Percentiles rank a stretch among this genome's conserved stretches.
These are phyloP conservation scores for Sycon ciliatum DNA, from an alignment of 37 sponge, comb jelly and placozoan genomes.

Conservation along the genomic window DNA sequence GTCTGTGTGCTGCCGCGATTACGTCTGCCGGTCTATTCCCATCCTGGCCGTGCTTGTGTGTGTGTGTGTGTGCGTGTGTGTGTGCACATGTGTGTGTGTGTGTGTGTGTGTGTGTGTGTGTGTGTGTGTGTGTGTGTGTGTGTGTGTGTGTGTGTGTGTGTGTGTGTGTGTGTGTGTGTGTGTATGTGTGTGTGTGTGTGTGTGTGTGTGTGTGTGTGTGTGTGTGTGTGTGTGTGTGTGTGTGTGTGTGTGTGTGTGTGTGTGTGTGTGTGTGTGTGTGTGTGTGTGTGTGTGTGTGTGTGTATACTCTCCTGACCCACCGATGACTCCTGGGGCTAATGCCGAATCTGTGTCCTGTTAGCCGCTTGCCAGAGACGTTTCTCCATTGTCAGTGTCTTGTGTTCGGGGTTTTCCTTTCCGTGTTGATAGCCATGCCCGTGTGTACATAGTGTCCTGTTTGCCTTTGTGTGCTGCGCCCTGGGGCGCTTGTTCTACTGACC, in stretches of 20 bases:
- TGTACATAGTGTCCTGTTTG: too few species aligned
- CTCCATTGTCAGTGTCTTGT: too few species aligned
- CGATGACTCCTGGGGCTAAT: too few species aligned
- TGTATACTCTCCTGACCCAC: too few species aligned
- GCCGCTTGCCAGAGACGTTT: neutral
- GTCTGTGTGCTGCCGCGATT: too few species aligned
- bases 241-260: conserved; percentile 5
- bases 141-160: conserved; percentile 5
- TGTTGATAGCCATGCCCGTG: too few species aligned
- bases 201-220: conserved; percentile 5
- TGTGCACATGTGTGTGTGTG: neutral
- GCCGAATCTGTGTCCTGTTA: too few species aligned
- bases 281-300: conserved; percentile 5
- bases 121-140: conserved; percentile 5
- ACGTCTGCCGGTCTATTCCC: too few species aligned
- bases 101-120: neutral
- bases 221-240: conserved; percentile 5
- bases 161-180: conserved; percentile 5
- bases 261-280: conserved; percentile 5
- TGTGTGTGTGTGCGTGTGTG: conserved; percentile 1
- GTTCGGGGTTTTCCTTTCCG: too few species aligned
- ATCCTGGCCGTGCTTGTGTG: neutral
- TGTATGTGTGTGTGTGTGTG: conserved; percentile 39
- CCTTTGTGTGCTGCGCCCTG: too few species aligned
- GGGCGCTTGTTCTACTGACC: too few species aligned